Conservation (phyloP, 1,140 invertebrate species). For the Drosophila nebulosa region DNA sequence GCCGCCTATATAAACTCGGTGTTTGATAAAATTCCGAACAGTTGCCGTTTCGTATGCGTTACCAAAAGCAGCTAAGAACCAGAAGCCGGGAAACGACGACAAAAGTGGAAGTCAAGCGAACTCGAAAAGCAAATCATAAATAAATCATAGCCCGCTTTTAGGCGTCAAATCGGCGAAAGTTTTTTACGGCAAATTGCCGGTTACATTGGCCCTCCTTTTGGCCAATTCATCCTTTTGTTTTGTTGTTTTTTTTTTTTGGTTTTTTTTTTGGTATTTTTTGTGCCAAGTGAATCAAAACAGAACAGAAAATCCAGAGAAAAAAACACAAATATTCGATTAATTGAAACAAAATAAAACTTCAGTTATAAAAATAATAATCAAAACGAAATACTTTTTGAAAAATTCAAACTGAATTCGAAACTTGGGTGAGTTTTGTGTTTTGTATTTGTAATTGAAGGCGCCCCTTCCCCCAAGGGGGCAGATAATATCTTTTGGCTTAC, state of each 20-base stretch:
- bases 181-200: slow-evolving; percentile 41
- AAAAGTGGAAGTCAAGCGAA: slow-evolving; percentile 2
- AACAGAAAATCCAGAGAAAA: neutral
- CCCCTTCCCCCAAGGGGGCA: no score
- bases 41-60: slow-evolving; percentile 70
- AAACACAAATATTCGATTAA: neutral
- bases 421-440: neutral
- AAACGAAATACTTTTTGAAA: neutral
- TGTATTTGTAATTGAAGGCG: neutral
- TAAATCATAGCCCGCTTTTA: slow-evolving; percentile 37
- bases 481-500: no score
- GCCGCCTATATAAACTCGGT: slow-evolving; percentile 56
- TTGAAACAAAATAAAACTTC: no score
- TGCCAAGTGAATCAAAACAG: neutral
- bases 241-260: neutral
- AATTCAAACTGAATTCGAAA: neutral
- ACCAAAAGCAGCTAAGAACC: slow-evolving; percentile 37
- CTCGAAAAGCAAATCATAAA: slow-evolving; percentile 10
- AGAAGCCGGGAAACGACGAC: slow-evolving; percentile 20
- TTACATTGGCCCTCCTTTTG: neutral
- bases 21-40: slow-evolving; percentile 60
- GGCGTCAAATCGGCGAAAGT: slow-evolving; percentile 15
- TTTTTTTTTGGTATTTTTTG: neutral
- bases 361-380: no score
- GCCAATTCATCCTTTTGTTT: neutral